These are phyloP conservation scores for Notothenia rossii DNA, from an alignment of 2,113 vertebrate genomes.

Conservation along the genomic window DNA sequence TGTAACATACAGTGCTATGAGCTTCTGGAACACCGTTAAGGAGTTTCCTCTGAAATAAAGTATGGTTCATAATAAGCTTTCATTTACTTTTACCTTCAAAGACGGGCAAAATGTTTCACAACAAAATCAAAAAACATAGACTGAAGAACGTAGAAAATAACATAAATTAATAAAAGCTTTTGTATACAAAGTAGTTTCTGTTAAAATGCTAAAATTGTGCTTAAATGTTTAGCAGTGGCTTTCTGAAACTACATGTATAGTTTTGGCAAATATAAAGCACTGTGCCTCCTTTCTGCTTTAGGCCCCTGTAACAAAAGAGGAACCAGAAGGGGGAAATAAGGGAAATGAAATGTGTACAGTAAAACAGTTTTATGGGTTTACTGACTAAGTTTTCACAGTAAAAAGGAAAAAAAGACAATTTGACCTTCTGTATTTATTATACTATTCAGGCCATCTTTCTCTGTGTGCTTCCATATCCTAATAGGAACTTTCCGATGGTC, in stretches of 20 bases:
- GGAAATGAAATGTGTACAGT: conserved; percentile 20
- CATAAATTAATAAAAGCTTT: neutral
- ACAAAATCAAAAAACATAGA: neutral
- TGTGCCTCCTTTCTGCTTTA: neutral
- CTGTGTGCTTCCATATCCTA: neutral
- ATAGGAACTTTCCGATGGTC: neutral
- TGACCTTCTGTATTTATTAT: conserved; percentile 2
- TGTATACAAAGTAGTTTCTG: neutral
- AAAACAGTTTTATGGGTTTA: neutral
- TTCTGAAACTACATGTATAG: neutral
- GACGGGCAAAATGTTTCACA: no score
- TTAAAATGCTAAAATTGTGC: neutral
- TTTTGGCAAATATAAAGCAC: neutral
- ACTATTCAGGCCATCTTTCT: neutral
- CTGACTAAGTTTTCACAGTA: neutral
- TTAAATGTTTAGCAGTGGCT: neutral
- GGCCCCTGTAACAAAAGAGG: neutral
- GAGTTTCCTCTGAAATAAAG: neutral
- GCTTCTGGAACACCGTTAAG: neutral
- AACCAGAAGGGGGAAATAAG: conserved; percentile 1
- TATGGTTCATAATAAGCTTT: neutral
- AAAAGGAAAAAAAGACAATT: neutral
- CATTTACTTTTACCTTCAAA: neutral
- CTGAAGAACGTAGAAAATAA: neutral
- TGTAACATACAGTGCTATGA: neutral